Evolutionary conservation across 2,888 invertebrate genomes (phyloP).

Genomic region (Rapana venosa): DNA sequence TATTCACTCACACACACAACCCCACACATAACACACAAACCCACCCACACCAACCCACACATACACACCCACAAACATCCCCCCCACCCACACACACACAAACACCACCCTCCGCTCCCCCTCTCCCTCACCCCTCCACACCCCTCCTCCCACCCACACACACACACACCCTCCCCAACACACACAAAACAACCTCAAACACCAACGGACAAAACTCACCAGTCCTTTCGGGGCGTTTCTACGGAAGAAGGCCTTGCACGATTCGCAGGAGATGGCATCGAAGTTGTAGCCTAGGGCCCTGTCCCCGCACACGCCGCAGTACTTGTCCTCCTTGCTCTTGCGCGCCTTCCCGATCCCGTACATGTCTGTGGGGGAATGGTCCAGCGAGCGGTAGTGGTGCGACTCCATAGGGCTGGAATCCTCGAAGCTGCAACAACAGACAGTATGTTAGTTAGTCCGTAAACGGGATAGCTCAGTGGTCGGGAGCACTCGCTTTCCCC

Average conservation of each 20-base stretch:
- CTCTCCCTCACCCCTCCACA: too few relatives aligned
- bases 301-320: conserved; percentile 24
- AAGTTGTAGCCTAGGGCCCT: conserved; percentile 18
- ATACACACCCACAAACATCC: too few relatives aligned
- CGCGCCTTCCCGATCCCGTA: conserved; percentile 65
- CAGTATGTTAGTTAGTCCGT: too few relatives aligned
- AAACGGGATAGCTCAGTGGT: too few relatives aligned
- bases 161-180: too few relatives aligned
- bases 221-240: conserved; percentile 17
- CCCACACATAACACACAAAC: too few relatives aligned
- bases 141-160: too few relatives aligned
- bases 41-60: too few relatives aligned
- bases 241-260: conserved; percentile 23
- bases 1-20: too few relatives aligned
- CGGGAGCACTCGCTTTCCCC: too few relatives aligned
- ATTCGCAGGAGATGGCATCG: conserved; percentile 25
- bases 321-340: conserved; percentile 66
- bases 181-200: background rate
- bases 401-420: conserved; percentile 69
- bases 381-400: conserved; percentile 63
- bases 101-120: too few relatives aligned
- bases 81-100: too few relatives aligned
- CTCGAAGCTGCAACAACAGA: conserved; percentile 67
- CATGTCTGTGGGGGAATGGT: conserved; percentile 62
- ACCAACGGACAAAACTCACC: background rate